These are phyloP conservation scores for Bruchidius siliquastri DNA, from an alignment of 2,888 invertebrate genomes.

Conservation along the genomic window DNA sequence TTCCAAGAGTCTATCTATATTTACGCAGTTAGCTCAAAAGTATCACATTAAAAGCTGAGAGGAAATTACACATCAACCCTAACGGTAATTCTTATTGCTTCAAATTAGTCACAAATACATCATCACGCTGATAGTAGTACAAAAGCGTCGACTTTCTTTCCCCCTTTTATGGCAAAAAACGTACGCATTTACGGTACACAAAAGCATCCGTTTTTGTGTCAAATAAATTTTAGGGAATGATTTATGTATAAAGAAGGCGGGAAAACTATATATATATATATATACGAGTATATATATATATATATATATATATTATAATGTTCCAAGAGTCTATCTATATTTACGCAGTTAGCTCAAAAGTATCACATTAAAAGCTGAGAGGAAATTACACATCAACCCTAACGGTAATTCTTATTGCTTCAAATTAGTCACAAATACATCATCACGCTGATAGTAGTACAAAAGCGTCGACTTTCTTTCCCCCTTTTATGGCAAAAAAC, in stretches of 20 bases:
- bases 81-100: neutral
- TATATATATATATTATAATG: too few relatives aligned
- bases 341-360: too few relatives aligned
- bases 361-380: too few relatives aligned
- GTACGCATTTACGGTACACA: neutral
- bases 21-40: too few relatives aligned
- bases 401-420: neutral
- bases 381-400: neutral
- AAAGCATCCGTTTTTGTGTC: neutral
- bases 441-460: neutral
- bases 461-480: neutral
- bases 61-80: neutral
- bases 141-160: neutral
- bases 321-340: too few relatives aligned
- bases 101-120: neutral
- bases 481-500: neutral
- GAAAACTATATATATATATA: too few relatives aligned
- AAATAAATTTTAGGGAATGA: neutral
- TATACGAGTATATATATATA: too few relatives aligned
- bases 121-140: neutral
- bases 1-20: too few relatives aligned
- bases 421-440: neutral
- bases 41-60: too few relatives aligned
- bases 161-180: neutral
- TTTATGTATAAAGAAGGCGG: neutral